These are phyloP conservation scores for Drosophila prosaltans DNA, from an alignment of 1,140 invertebrate species.

Conservation along the genomic window DNA sequence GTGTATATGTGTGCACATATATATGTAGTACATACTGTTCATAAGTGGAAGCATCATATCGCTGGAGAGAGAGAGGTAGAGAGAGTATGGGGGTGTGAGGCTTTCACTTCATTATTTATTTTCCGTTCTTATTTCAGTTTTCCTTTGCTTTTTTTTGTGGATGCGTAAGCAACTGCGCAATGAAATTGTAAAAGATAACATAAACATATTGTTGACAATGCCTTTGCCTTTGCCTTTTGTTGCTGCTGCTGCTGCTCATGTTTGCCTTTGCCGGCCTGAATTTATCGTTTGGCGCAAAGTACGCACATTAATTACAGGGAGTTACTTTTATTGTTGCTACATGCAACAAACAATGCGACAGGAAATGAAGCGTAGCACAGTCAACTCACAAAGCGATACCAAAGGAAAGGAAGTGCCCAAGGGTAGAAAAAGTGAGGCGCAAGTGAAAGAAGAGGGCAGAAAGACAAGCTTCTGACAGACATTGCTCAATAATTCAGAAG, in stretches of 20 bases:
- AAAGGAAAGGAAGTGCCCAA: constrained; percentile 56
- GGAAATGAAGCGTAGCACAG: constrained; percentile 70
- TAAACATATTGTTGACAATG: constrained; percentile 77
- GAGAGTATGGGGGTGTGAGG: not conserved
- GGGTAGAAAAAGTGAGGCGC: constrained; percentile 25
- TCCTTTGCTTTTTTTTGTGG: constrained; percentile 20
- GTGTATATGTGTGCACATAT: not conserved
- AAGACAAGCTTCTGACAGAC: constrained; percentile 41
- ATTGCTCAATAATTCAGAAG: constrained; percentile 69
- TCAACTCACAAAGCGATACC: constrained; percentile 30
- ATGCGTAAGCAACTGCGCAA: constrained; percentile 37
- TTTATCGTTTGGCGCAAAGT: constrained; percentile 78
- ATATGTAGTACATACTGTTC: constrained; percentile 5
- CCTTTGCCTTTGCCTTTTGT: not conserved
- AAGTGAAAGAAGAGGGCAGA: not conserved
- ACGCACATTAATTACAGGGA: constrained; percentile 79
- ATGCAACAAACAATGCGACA: constrained; percentile 78
- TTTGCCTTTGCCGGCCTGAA: constrained; percentile 42
- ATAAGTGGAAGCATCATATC: constrained; percentile 18
- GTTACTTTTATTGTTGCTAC: constrained; percentile 77
- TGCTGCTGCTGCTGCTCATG: constrained; percentile 32
- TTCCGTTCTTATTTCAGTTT: constrained; percentile 11
- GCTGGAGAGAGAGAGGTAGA: not conserved
- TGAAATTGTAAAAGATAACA: constrained; percentile 80
- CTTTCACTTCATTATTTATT: constrained; percentile 76